Evolutionary conservation across 2,113 vertebrate genomes (phyloP).

Genomic region (Sebastes fasciatus): DNA sequence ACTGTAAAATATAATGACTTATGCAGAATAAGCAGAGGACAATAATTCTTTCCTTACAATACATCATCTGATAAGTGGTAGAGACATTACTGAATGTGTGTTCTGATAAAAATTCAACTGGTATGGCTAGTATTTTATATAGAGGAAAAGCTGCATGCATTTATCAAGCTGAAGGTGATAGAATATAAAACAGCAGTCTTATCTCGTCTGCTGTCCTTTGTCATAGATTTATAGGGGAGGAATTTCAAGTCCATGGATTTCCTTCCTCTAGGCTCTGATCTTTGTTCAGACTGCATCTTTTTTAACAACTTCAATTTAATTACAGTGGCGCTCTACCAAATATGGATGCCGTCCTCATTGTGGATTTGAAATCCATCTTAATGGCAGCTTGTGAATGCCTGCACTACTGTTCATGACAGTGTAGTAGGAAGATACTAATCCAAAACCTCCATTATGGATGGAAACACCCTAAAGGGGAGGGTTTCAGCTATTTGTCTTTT

Average conservation of each 20-base stretch:
- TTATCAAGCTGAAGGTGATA: conserved; percentile 73
- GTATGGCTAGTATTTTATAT: conserved; percentile 65
- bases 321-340: conserved; percentile 40
- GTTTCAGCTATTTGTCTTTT: conserved; percentile 68
- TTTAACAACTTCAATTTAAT: conserved; percentile 57
- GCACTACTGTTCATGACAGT: conserved; percentile 31
- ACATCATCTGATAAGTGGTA: conserved; percentile 58
- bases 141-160: conserved; percentile 56
- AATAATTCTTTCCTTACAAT: conserved; percentile 48
- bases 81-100: conserved; percentile 64
- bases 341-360: conserved; percentile 23
- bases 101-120: conserved; percentile 73
- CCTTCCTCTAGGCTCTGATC: conserved; percentile 49
- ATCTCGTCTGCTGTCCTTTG: conserved; percentile 68
- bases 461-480: conserved; percentile 45
- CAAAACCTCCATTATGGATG: conserved; percentile 41
- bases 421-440: conserved; percentile 44
- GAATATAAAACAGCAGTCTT: conserved; percentile 76
- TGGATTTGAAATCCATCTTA: conserved; percentile 47
- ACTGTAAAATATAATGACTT: conserved; percentile 46
- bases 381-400: conserved; percentile 29
- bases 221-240: conserved; percentile 74
- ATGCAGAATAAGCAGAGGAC: conserved; percentile 25
- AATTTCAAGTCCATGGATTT: conserved; percentile 66
- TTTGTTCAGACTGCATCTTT: conserved; percentile 49